These are phyloP conservation scores for Limnephilus auricula DNA, from an alignment of 2,888 invertebrate genomes.

Conservation along the genomic window DNA sequence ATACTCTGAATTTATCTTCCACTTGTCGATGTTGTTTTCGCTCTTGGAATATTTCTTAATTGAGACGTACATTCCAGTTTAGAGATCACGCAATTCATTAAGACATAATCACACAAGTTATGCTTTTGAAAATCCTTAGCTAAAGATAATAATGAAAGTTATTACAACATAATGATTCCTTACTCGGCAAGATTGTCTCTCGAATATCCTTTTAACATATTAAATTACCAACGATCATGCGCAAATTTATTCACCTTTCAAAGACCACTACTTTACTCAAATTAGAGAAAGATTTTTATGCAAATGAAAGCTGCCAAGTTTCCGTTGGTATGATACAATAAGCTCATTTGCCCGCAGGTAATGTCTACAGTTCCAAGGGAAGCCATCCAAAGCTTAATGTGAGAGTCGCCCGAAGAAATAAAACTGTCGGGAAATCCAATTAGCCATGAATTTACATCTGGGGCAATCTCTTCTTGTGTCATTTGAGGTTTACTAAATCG, in stretches of 20 bases:
- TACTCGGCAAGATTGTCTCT: background rate
- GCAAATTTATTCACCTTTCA: background rate
- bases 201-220: background rate
- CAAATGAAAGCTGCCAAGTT: background rate
- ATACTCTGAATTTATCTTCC: background rate
- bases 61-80: background rate
- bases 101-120: background rate
- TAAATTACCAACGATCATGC: background rate
- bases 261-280: background rate
- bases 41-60: background rate
- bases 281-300: background rate
- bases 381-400: background rate
- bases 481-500: background rate
- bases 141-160: background rate
- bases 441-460: constrained; percentile 34
- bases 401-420: background rate
- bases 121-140: background rate
- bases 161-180: background rate
- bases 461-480: constrained; percentile 14
- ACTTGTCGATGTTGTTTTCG: background rate
- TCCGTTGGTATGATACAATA: constrained; percentile 8
- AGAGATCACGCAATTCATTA: background rate
- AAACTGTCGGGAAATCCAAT: constrained; percentile 30
- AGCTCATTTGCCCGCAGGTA: constrained; percentile 9
- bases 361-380: background rate